Conservation (phyloP, 2,113 vertebrate species). For the Cnemophilus loriae region DNA sequence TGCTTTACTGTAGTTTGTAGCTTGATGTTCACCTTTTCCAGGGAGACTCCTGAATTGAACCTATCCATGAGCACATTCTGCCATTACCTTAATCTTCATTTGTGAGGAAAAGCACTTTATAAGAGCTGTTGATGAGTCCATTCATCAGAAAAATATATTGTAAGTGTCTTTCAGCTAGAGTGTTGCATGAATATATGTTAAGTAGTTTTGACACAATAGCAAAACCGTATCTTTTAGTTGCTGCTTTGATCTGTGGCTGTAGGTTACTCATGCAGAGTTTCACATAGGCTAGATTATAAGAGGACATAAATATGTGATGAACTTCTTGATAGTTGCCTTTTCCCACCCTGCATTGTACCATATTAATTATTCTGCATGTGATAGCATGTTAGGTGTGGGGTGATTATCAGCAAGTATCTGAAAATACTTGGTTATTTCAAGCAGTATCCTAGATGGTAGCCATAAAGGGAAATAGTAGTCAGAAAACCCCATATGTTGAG, state of each 20-base stretch:
- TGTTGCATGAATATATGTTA: slow-evolving; percentile 55
- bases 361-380: not conserved
- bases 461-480: not conserved
- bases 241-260: not conserved
- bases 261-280: not conserved
- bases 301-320: not conserved
- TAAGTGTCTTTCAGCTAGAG: slow-evolving; percentile 64
- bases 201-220: not conserved
- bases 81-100: slow-evolving; percentile 59
- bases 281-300: not conserved
- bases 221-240: not conserved
- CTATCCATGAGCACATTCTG: slow-evolving; percentile 51
- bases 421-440: not conserved
- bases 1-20: slow-evolving; percentile 57
- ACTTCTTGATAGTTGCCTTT: not conserved
- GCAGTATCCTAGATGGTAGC: not conserved
- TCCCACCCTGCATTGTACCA: not conserved
- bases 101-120: slow-evolving; percentile 57
- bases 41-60: slow-evolving; percentile 62
- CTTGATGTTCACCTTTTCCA: slow-evolving; percentile 68
- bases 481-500: accelerated
- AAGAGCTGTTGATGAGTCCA: slow-evolving; percentile 61
- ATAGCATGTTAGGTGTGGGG: not conserved
- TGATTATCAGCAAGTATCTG: no score
- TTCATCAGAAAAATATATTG: slow-evolving; percentile 60